Base-by-base conservation (phyloP, 2,797 vertebrate genomes). In the Thaleichthys pacificus region DNA sequence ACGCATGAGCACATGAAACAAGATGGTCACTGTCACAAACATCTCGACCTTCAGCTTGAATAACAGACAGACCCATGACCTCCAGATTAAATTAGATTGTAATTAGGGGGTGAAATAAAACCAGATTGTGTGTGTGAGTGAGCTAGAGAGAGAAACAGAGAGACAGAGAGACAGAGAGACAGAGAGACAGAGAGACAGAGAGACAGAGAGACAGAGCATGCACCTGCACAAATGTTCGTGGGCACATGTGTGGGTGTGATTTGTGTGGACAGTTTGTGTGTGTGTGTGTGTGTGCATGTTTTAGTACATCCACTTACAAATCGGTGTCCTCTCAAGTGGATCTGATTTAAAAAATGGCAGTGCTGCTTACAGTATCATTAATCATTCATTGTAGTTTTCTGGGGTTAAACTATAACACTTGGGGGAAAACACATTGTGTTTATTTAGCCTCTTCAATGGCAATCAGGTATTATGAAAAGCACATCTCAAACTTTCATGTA, bases 21-120 rank as follows among this genome's bases (percentile, higher is more conserved):
- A 17, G 22, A 58, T 30, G 19, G 65, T 38, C 57, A 30, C 28
- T 42, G 64, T 71, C 70, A 67, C 38, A 57, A 22, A 66, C 49
- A 69, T 64, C 51, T 64, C 69, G 68, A 71, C 72, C 75, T 80
- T 24, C 49, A 51, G 66, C 57, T 62, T 57, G 26, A 35, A 61
- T 71, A 72, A 69, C 57, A 62, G 69, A 61, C 68, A 61, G 66
- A 57, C 62, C 49, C 70, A 28, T 67, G 74, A 73, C 62, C 72
- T 61, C 38, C 38, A 68, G 67, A 74, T 75, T 64, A 64, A 74
- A 72, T 75, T 69, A 70, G 15, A 15, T 62, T 32, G 15, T 70
- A 77, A 77, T 80, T 77, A 67, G 67, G 26, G 66, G 42, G 35
- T 63, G 15, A 32, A 69, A 56, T 56, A 58, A 32, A 56, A 69